These are phyloP conservation scores for Chydorus sphaericus DNA, from an alignment of 2,888 invertebrate species.

Conservation along the genomic window DNA sequence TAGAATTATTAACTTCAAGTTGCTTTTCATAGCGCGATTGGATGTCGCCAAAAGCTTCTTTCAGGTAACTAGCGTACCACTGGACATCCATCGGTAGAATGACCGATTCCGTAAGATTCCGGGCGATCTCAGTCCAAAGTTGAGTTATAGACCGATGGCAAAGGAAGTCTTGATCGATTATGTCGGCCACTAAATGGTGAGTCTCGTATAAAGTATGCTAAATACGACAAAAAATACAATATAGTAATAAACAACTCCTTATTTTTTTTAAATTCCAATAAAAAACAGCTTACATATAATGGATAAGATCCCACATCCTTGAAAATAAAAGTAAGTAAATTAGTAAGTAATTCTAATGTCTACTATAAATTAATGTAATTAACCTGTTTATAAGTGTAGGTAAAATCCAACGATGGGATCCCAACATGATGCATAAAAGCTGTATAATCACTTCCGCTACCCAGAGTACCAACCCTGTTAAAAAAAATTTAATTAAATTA, in stretches of 20 bases:
- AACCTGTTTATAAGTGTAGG: constrained; percentile 22
- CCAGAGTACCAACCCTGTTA: constrained; percentile 23
- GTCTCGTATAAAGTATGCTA: constrained; percentile 30
- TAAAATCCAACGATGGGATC: constrained; percentile 30
- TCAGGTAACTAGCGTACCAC: constrained; percentile 21
- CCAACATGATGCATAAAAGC: constrained; percentile 31
- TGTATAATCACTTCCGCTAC: constrained; percentile 33
- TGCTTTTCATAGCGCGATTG: not conserved
- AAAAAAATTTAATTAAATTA: not conserved
- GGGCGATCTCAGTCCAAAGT: constrained; percentile 27
- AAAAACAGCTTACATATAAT: no score
- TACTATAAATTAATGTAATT: not conserved
- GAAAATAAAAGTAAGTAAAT: no score
- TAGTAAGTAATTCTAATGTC: no score
- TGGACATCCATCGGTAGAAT: constrained; percentile 28
- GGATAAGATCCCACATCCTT: no score
- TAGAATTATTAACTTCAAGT: constrained; percentile 8
- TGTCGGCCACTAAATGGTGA: constrained; percentile 25
- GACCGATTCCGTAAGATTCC: constrained; percentile 25
- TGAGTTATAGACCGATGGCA: constrained; percentile 22
- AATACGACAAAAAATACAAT: no score
- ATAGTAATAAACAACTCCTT: no score
- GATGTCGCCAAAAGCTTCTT: constrained; percentile 7
- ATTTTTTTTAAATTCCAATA: no score
- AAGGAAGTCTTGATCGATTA: constrained; percentile 26